These are phyloP conservation scores for Sylvia atricapilla DNA, from an alignment of 2,113 vertebrate genomes.

Conservation along the genomic window DNA sequence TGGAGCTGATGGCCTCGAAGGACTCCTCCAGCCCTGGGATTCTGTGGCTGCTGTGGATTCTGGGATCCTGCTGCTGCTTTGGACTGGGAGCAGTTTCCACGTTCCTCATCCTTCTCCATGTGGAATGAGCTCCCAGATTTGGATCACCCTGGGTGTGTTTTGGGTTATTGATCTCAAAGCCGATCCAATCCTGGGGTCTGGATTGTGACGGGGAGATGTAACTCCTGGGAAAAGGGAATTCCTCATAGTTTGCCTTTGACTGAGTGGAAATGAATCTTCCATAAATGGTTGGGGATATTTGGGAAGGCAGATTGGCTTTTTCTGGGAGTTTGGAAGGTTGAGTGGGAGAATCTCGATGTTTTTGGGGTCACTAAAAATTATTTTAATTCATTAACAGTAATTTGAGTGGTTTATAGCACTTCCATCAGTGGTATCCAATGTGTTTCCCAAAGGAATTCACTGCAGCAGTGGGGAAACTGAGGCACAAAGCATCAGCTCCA, in stretches of 20 bases:
- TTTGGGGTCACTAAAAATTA: accelerated
- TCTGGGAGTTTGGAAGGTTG: not conserved
- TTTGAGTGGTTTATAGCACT: not conserved
- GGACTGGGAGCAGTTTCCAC: accelerated
- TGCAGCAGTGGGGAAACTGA: not conserved
- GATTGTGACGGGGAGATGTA: not conserved
- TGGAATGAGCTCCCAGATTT: accelerated
- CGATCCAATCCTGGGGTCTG: accelerated
- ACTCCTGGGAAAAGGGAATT: not conserved
- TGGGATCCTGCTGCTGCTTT: not conserved
- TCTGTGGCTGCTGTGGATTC: not conserved
- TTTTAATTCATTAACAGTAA: too few relatives aligned
- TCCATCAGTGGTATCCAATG: accelerated
- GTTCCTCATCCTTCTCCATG: accelerated
- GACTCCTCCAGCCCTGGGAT: not conserved
- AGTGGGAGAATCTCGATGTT: not conserved
- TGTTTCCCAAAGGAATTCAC: not conserved
- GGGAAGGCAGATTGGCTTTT: not conserved
- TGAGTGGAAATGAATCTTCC: not conserved
- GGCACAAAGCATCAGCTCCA: not conserved
- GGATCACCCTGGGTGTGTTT: not conserved
- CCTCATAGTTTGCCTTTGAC: not conserved
- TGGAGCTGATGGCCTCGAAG: accelerated
- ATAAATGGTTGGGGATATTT: too few relatives aligned
- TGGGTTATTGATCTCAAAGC: not conserved